Base-by-base conservation (phyloP, 2,113 vertebrate genomes). In the Corydoras sp. region DNA sequence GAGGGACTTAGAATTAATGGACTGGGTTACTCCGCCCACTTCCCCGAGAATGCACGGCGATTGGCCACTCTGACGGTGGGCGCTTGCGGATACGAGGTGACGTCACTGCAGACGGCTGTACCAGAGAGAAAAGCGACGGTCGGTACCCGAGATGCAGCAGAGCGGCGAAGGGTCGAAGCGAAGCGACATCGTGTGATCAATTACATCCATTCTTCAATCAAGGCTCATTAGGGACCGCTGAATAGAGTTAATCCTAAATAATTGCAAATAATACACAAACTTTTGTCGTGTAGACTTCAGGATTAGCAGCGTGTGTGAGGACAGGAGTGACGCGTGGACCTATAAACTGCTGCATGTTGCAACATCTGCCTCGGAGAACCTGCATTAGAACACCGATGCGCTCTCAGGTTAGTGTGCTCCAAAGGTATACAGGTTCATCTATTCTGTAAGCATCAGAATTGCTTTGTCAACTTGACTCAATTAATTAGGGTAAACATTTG, bases 81-180 rank as follows among this genome's bases (percentile, higher is more conserved):
- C 53, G 51, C 51, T 55, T 6, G 24, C 69, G 35, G 11, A 56
- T 30, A 2, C 53, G 7, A 3, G 24, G 13, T 63, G 66, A 76
- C 70, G 77, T 79, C 77, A 79, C 65, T 76, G 73, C 70, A 66
- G 74, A 64, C 71, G 50, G 13, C 59, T 51, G 49, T 14, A 66
- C 63, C 59, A 63, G 59, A 50, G 70, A 70, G 62, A 75, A 70
- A 72, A 69, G 51, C 75, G 58, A 59, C 64, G 70, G 55, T 55
- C 59, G 70, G 70, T 53, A 66, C 60, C n/a, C 56, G 54, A 72
- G 49, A 54, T 49, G 69, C 60, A 59, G 60, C 58, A 58, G 61
- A 65, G 69, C 69, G 49, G 10, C 7, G 32, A 18, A 66, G 62
- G 32, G 50, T 30, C 10, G 59, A 18, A 48, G 51, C 14, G 55